Conservation (phyloP, 2,888 invertebrate species). For the Lucinisca nassula region DNA sequence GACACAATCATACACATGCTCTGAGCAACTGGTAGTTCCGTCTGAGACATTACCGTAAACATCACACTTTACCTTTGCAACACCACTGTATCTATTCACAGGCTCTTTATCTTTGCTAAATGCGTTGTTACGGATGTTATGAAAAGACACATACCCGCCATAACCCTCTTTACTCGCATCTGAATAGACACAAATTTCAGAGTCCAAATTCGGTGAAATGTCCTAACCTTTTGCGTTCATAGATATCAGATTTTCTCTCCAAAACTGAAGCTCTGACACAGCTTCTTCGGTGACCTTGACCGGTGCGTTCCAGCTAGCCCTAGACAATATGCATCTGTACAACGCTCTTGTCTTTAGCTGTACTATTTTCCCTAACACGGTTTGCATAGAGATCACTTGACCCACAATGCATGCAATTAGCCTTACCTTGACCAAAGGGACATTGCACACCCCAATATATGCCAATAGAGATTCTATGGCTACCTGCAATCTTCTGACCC, state of each 20-base stretch:
- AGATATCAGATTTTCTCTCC: conserved; percentile 24
- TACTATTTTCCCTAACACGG: conserved; percentile 35
- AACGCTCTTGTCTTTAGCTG: conserved; percentile 23
- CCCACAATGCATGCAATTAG: conserved; percentile 44
- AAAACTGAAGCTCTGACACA: conserved; percentile 26
- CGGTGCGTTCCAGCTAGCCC: conserved; percentile 48
- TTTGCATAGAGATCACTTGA: conserved; percentile 46
- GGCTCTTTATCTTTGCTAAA: not conserved
- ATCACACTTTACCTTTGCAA: not conserved
- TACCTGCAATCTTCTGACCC: conserved; percentile 19
- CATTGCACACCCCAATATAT: not conserved
- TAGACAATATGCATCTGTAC: conserved; percentile 33
- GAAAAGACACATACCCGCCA: conserved; percentile 36
- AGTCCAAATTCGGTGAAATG: not conserved
- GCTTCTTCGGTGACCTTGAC: conserved; percentile 33
- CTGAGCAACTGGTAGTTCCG: not conserved
- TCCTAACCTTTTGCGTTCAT: conserved; percentile 24
- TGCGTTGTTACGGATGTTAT: not conserved
- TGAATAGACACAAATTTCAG: conserved; percentile 23
- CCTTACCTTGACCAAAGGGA: conserved; percentile 26
- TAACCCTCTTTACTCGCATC: conserved; percentile 54
- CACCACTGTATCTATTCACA: not conserved
- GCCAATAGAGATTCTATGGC: not conserved
- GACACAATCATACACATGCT: not conserved
- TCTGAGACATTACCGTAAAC: not conserved